These are phyloP conservation scores for Passer domesticus DNA, from an alignment of 2,113 vertebrate genomes.

Conservation along the genomic window DNA sequence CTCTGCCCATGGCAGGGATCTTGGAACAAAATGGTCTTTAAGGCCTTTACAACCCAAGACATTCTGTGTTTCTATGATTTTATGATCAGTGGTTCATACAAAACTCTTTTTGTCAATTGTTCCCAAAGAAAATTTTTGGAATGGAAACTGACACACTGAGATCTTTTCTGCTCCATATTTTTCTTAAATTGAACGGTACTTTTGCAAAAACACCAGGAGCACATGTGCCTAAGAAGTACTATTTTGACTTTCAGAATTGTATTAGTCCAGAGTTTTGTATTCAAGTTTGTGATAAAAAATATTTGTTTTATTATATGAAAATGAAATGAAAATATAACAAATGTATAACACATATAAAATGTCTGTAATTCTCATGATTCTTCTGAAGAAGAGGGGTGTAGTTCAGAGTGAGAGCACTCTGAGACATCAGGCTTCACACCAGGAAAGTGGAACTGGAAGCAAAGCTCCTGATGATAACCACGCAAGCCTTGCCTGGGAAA, in stretches of 20 bases:
- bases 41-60: neutral
- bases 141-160: neutral
- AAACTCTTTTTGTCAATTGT: neutral
- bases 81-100: neutral
- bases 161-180: neutral
- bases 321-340: neutral
- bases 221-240: neutral
- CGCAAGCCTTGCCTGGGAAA: neutral
- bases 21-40: neutral
- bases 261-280: conserved; percentile 11
- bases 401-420: neutral
- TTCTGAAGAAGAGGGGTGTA: neutral
- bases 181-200: neutral
- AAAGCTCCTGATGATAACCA: neutral
- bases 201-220: neutral
- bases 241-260: neutral
- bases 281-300: neutral
- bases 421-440: neutral
- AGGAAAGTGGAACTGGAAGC: neutral
- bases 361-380: neutral
- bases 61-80: neutral
- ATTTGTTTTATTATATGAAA: neutral
- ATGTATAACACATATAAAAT: neutral
- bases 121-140: neutral
- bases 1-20: fast-evolving